phyloP scores from a whole-genome alignment of 2,888 invertebrate genomes.

The Agrilus biguttatus region DNA sequence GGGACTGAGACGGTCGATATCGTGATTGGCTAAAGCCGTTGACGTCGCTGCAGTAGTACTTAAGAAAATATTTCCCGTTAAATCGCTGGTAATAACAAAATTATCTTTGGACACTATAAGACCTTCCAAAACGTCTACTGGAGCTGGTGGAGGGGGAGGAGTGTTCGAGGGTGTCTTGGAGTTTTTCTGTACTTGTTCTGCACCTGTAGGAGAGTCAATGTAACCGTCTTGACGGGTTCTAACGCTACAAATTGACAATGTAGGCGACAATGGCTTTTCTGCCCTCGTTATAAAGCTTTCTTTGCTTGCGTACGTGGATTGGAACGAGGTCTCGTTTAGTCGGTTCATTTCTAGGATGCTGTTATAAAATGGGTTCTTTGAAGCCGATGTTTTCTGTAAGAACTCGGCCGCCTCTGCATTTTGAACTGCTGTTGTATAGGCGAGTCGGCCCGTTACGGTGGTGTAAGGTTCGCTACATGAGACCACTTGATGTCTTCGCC shows the following conservation, averaged over 20 bases:
- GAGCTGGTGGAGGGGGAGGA: constrained; percentile 72
- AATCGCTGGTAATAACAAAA: constrained; percentile 3
- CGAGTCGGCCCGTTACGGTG: constrained; percentile 47
- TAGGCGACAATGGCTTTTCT: constrained; percentile 46
- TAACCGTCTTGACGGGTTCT: constrained; percentile 51
- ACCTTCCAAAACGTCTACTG: constrained; percentile 44
- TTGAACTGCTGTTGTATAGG: constrained; percentile 52
- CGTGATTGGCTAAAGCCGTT: constrained; percentile 25
- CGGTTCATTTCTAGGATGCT: constrained; percentile 32
- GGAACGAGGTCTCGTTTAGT: constrained; percentile 36
- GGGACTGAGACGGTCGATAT: constrained; percentile 45
- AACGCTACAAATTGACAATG: constrained; percentile 46
- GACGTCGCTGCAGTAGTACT: constrained; percentile 17
- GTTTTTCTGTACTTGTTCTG: constrained; percentile 4
- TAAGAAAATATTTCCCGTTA: background rate
- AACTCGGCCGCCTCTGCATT: constrained; percentile 34
- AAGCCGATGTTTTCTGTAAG: constrained; percentile 17
- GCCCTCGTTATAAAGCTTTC: constrained; percentile 36
- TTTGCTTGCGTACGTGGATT: constrained; percentile 36
- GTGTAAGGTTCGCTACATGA: constrained; percentile 47
- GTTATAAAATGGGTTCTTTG: constrained; percentile 29
- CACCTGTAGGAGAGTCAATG: constrained; percentile 27
- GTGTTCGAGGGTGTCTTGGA: constrained; percentile 22
- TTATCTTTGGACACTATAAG: constrained; percentile 32
- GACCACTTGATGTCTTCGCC: constrained; percentile 40